phyloP scores from a whole-genome alignment of 2,888 invertebrate genomes.

The Epistrophe grossulariae region DNA sequence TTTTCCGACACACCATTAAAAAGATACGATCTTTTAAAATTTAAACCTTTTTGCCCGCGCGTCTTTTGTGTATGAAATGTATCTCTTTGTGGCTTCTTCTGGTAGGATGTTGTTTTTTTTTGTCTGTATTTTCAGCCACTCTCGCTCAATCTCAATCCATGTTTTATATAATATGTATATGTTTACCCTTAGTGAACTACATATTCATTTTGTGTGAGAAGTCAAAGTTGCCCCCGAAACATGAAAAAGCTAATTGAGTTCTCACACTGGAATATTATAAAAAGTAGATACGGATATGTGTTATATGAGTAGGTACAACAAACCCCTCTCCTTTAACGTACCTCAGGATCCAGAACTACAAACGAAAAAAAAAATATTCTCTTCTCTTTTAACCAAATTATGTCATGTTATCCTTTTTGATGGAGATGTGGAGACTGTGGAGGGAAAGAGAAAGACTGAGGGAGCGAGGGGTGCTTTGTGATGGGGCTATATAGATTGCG shows the following conservation, averaged over 20 bases:
- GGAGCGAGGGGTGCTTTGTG: neutral
- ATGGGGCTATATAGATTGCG: slow-evolving; percentile 48
- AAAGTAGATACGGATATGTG: neutral
- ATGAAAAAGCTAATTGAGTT: slow-evolving; percentile 75
- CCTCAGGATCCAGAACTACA: no score
- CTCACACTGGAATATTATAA: slow-evolving; percentile 50
- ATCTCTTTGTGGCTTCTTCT: slow-evolving; percentile 29
- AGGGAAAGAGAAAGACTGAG: neutral
- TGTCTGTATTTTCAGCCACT: neutral
- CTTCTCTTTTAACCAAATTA: slow-evolving; percentile 71
- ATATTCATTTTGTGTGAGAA: slow-evolving; percentile 48
- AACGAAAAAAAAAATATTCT: slow-evolving; percentile 43
- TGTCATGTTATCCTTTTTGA: slow-evolving; percentile 53
- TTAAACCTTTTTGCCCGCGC: slow-evolving; percentile 31
- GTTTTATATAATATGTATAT: slow-evolving; percentile 1
- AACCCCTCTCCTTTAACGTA: neutral
- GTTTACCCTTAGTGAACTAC: slow-evolving; percentile 41
- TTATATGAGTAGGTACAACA: neutral
- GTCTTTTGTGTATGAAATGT: slow-evolving; percentile 23
- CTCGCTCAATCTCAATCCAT: slow-evolving; percentile 13
- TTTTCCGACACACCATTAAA: slow-evolving; percentile 31
- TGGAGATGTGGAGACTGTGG: neutral
- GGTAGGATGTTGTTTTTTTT: neutral
- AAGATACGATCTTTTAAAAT: slow-evolving; percentile 39
- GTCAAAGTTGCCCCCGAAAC: slow-evolving; percentile 65